These are phyloP conservation scores for Nettapus auritus DNA, from an alignment of 2,113 vertebrate species.

Conservation along the genomic window DNA sequence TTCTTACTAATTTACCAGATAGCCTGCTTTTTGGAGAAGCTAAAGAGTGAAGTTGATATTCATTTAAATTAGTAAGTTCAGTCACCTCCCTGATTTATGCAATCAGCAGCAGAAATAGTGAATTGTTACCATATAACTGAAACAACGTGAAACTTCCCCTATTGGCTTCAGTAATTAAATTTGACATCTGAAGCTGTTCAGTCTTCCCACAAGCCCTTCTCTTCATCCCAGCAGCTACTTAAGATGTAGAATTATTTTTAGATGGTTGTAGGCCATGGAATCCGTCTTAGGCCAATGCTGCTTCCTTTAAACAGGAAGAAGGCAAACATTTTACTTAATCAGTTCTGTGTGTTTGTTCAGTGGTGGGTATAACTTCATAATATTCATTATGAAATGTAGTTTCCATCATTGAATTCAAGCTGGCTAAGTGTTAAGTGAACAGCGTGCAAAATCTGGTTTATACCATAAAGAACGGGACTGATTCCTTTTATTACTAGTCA, in stretches of 20 bases:
- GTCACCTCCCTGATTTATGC: not conserved
- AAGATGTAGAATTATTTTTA: not conserved
- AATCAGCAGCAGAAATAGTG: not conserved
- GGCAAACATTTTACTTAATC: not conserved
- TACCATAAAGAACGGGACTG: not conserved
- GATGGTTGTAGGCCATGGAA: not conserved
- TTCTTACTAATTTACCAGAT: not conserved
- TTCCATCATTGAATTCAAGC: not conserved
- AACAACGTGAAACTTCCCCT: not conserved
- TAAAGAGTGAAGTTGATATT: not conserved
- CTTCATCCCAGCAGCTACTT: not conserved
- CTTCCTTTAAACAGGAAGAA: not conserved
- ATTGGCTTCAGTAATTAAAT: not conserved
- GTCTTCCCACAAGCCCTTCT: not conserved
- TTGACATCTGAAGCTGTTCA: not conserved
- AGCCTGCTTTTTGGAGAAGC: not conserved
- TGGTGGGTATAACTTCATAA: not conserved
- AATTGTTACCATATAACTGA: not conserved
- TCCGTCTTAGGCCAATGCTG: not conserved
- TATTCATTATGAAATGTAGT: not conserved
- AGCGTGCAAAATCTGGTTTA: not conserved
- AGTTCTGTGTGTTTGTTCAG: not conserved
- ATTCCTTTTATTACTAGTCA: not conserved
- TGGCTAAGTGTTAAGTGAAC: not conserved
- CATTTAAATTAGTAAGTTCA: not conserved